Evolutionary conservation across 2,113 vertebrate species (phyloP).

Genomic region (Pseudorectes ferrugineus): DNA sequence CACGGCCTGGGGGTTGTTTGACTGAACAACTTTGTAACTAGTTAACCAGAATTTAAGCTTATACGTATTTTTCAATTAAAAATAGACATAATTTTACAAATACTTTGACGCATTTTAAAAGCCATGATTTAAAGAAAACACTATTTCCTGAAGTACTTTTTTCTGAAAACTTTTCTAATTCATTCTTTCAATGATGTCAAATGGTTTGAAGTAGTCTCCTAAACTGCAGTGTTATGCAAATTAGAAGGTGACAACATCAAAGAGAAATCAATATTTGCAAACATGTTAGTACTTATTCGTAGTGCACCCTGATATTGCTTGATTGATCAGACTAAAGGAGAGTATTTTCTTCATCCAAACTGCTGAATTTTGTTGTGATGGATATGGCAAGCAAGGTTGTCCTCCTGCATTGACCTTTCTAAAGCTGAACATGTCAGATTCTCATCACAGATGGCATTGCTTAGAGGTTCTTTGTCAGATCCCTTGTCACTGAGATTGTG

Average conservation of each 20-base stretch:
- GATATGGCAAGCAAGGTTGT: neutral
- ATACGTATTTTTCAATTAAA: neutral
- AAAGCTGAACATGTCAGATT: neutral
- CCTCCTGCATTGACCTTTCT: slow-evolving; percentile 29
- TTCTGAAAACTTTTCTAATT: neutral
- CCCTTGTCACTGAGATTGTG: neutral
- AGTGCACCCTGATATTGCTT: neutral
- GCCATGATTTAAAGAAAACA: neutral
- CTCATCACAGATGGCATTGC: slow-evolving; percentile 16
- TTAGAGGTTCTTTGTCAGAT: slow-evolving; percentile 28
- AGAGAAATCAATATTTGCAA: neutral
- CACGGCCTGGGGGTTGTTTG: neutral
- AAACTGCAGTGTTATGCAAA: neutral
- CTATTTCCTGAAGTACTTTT: neutral
- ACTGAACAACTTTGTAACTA: neutral
- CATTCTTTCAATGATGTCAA: neutral
- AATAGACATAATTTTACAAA: neutral
- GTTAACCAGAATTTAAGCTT: neutral
- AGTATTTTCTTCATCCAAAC: neutral
- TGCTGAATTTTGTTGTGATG: neutral
- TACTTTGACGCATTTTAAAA: neutral
- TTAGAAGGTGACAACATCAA: neutral
- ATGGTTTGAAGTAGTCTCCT: neutral
- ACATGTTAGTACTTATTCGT: neutral
- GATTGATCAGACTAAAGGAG: neutral